Conservation (phyloP, 2,797 vertebrate genomes). For the Acanthopagrus latus region DNA sequence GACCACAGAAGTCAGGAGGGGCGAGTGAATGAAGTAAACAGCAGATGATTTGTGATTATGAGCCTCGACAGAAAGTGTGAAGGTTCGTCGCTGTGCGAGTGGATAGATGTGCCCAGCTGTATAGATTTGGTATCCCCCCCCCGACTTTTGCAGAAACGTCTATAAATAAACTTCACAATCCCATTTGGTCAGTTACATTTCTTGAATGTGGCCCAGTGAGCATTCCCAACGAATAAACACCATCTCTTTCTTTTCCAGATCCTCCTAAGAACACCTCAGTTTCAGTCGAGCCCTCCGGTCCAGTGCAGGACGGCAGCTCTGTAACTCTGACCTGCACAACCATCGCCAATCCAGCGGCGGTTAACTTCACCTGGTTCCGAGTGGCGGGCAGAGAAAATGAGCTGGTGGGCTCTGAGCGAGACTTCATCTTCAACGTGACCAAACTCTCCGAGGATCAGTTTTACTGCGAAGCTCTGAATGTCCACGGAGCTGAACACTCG, state of each 20-base stretch:
- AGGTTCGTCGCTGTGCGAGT: no score
- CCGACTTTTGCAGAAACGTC: no score
- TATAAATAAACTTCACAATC: no score
- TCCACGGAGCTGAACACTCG: constrained; percentile 69
- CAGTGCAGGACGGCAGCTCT: constrained; percentile 66
- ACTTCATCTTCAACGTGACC: constrained; percentile 71
- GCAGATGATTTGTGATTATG: no score
- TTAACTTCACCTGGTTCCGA: constrained; percentile 74
- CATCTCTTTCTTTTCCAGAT: constrained; percentile 62
- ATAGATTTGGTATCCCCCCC: no score
- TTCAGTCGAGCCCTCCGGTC: constrained; percentile 51
- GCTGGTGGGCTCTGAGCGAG: constrained; percentile 51
- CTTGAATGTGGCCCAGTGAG: no score
- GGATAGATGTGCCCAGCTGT: no score
- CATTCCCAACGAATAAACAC: not conserved
- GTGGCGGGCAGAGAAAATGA: constrained; percentile 40
- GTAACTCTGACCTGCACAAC: constrained; percentile 76
- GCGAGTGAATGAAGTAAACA: no score
- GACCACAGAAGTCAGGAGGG: no score
- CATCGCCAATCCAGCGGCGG: constrained; percentile 53
- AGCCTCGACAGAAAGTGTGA: no score
- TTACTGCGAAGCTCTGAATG: constrained; percentile 72
- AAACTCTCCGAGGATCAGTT: constrained; percentile 68
- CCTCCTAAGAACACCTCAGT: constrained; percentile 70
- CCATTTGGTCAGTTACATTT: no score